Conservation (phyloP, 2,113 vertebrate species). For the Rhinoderma darwinii region DNA sequence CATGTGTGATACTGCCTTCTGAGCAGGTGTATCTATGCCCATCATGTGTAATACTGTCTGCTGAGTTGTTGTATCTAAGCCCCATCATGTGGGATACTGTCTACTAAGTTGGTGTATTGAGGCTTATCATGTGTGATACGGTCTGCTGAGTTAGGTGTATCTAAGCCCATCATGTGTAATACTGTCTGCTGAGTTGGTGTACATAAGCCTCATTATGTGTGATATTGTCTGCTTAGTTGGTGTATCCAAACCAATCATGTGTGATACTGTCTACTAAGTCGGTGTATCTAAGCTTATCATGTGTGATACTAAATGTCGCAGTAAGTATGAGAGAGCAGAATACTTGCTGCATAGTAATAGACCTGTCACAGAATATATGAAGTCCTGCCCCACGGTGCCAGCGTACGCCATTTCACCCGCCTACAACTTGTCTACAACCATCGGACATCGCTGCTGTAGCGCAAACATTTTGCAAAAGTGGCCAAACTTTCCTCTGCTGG, state of each 20-base stretch:
- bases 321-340: no score
- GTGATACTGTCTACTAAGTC: no score
- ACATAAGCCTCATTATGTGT: neutral
- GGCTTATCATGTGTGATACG: neutral
- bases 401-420: no score
- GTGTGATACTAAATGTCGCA: neutral
- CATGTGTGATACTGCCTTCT: neutral
- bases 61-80: neutral
- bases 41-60: neutral
- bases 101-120: neutral
- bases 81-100: neutral
- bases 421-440: no score
- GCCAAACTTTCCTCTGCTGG: no score
- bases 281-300: neutral
- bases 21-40: neutral
- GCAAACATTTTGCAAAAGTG: no score
- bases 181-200: neutral
- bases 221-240: neutral
- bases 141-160: neutral
- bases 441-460: no score
- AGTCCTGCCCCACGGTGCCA: no score
- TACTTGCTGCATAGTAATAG: no score
- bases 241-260: no score
- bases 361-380: no score
- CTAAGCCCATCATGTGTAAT: neutral